Conservation (phyloP, 23 tunicate species). For the Corella eumyota region DNA sequence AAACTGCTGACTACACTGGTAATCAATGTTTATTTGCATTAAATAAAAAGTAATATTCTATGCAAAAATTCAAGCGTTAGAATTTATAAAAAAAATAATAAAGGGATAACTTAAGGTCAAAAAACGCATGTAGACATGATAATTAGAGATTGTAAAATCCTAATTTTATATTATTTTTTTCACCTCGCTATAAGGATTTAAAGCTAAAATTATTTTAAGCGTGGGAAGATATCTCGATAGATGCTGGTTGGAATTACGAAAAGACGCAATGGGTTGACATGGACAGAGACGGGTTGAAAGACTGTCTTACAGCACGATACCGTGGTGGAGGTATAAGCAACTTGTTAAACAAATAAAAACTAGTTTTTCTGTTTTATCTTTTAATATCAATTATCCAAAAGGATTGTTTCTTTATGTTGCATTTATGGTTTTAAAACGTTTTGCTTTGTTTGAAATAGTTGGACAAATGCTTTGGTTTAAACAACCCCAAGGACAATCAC, state of each 20-base stretch:
- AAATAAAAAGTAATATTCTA: not conserved
- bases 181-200: not conserved
- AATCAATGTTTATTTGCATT: conserved; percentile 13
- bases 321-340: conserved; percentile 70
- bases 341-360: not conserved
- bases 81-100: not conserved
- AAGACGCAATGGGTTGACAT: conserved; percentile 82
- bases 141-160: too few species aligned
- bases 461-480: conserved; percentile 88
- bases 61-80: not conserved
- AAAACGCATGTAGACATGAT: too few species aligned
- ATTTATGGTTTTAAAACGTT: not conserved
- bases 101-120: too few species aligned
- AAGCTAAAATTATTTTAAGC: not conserved
- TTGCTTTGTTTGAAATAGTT: conserved; percentile 18
- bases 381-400: too few species aligned
- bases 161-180: not conserved
- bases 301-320: conserved; percentile 80
- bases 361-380: not conserved
- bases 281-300: conserved; percentile 67
- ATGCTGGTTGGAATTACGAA: conserved; percentile 85
- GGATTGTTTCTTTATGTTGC: not conserved
- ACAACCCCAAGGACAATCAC: conserved; percentile 69
- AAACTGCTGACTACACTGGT: conserved; percentile 72
- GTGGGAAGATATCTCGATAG: conserved; percentile 36